Evolutionary conservation across 2,797 vertebrate species (phyloP), one percentile per base, ranked within the genome.

Genomic region (Salmo trutta): DNA sequence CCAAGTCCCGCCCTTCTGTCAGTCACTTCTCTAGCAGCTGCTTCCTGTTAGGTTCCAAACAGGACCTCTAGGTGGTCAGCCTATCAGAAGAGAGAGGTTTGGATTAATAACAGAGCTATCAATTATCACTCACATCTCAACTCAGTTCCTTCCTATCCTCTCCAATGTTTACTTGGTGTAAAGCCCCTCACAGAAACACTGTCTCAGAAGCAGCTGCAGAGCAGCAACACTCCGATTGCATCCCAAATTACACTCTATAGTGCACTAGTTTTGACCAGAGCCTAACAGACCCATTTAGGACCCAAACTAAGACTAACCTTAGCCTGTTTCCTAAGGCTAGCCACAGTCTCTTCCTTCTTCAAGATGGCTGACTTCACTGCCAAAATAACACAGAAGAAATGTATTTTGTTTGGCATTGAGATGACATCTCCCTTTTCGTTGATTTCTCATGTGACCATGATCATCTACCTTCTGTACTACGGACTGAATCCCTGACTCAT

Each of bases 321-420:
- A 0, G 96, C 93, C 85, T 98, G 97, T 76, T 93, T 96, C 59
- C 96, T 92, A 1, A 99, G 94, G 79, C 86, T 92, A 83, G 75
- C 96, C 76, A 99, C 93, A 0, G 94, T 94, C 80, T 96, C 96
- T 77, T 98, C 97, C 88, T 98, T 99, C 91, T 94, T 97, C 77
- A 94, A 89, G 24, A 99, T 94, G 0, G 97, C 98, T 0, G 89
- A 84, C 89, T 98, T 99, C 83, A 84, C 97, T 98, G 90, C 5
- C 0, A 56, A 12, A 59, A 1, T 27, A 71, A 41, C 24, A 68
- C 24, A 24, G 52, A 14, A 3, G 6, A 62, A 1, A 72, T 0
- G 2, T 76, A 21, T 14, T 31, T 33, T 47, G 7, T 54, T 71
- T 7, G 3, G 2, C 3, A 24, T 17, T 54, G 53, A 14, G 53